Evolutionary conservation across 2,113 vertebrate genomes (phyloP).

Genomic region (Ictalurus punctatus): DNA sequence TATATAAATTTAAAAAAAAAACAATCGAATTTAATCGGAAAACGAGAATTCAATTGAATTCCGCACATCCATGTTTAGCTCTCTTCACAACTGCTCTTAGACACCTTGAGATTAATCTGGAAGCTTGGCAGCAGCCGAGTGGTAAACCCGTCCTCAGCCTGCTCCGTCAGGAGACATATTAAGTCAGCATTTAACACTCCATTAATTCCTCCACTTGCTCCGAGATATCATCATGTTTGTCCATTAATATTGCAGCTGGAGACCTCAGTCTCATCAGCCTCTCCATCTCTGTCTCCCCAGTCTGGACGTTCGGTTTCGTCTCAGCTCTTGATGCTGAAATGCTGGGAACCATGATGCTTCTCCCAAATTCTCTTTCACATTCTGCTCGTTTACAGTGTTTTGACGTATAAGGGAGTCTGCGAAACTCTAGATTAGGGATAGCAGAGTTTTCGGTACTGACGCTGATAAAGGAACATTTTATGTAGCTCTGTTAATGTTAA

Average conservation of each 20-base stretch:
- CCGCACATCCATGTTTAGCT: neutral
- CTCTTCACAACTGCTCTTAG: slow-evolving; percentile 10
- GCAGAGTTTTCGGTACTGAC: too few species aligned
- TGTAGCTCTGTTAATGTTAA: neutral
- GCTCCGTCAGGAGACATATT: slow-evolving; percentile 48
- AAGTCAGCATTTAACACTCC: slow-evolving; percentile 54
- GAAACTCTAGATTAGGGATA: neutral
- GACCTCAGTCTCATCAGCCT: slow-evolving; percentile 19
- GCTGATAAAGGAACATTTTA: neutral
- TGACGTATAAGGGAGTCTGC: neutral
- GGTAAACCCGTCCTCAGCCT: slow-evolving; percentile 30
- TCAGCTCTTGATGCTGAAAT: slow-evolving; percentile 8
- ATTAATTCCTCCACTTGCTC: slow-evolving; percentile 50
- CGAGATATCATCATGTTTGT: slow-evolving; percentile 39
- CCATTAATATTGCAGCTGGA: slow-evolving; percentile 46
- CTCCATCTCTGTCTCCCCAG: slow-evolving; percentile 3
- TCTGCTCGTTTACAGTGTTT: neutral
- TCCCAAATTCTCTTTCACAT: neutral
- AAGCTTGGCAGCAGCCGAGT: slow-evolving; percentile 15
- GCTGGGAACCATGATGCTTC: neutral
- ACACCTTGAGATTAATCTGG: slow-evolving; percentile 29
- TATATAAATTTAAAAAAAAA: neutral
- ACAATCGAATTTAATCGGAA: neutral
- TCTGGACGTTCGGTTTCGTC: neutral
- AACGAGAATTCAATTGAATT: neutral